Conservation (phyloP, 2,888 invertebrate species). For the Agonopterix arenella region DNA sequence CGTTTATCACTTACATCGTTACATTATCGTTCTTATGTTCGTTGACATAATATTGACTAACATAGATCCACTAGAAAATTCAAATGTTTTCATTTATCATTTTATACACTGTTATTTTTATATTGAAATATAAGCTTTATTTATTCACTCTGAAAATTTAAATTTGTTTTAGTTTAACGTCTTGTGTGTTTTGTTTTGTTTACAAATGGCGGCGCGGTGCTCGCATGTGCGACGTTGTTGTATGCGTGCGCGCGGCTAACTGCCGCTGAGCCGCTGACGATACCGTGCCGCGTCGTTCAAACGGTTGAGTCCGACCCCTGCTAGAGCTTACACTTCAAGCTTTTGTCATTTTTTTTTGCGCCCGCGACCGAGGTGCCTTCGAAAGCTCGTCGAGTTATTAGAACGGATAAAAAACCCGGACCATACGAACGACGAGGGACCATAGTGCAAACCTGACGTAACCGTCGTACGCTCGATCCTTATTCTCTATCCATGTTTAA, state of each 20-base stretch:
- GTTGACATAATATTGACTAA: constrained; percentile 23
- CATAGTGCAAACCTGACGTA: constrained; percentile 57
- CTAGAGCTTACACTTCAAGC: constrained; percentile 41
- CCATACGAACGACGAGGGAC: constrained; percentile 49
- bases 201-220: constrained; percentile 10
- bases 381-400: constrained; percentile 74
- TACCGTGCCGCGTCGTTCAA: background rate
- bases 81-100: constrained; percentile 13
- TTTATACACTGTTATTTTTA: constrained; percentile 4
- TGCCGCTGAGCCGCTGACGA: constrained; percentile 21
- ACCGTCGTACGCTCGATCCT: constrained; percentile 41
- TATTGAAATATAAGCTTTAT: background rate
- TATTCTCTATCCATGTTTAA: constrained; percentile 50
- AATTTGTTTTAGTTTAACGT: background rate
- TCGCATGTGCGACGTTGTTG: constrained; percentile 20
- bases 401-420: constrained; percentile 60
- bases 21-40: constrained; percentile 35
- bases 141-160: background rate
- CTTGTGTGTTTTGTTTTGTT: constrained; percentile 3
- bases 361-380: constrained; percentile 69
- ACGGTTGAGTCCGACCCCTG: constrained; percentile 62
- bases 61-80: constrained; percentile 28
- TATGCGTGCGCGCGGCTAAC: constrained; percentile 46
- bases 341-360: constrained; percentile 77
- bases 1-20: constrained; percentile 20